Conservation (phyloP, 2,797 vertebrate genomes). For the Pangasius krempfi region DNA sequence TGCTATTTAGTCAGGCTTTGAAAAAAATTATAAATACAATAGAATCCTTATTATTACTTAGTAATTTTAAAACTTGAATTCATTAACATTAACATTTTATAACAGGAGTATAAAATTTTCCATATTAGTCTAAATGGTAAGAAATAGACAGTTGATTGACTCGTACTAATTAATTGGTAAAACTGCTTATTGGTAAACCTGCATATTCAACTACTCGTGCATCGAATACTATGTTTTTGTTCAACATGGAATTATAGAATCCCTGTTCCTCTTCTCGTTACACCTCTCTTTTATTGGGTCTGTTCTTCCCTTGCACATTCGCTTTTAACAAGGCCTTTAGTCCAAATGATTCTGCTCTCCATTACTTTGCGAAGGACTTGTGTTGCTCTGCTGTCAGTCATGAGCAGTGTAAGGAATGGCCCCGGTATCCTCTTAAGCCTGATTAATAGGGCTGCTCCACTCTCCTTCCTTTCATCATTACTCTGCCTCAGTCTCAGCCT, state of each 20-base stretch:
- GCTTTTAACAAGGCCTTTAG: slow-evolving; percentile 42
- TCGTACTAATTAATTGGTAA: background rate
- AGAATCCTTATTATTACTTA: background rate
- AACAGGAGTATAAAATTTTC: background rate
- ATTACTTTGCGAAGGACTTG: slow-evolving; percentile 46
- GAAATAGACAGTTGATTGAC: background rate
- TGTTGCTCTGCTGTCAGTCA: slow-evolving; percentile 40
- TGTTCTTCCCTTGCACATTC: slow-evolving; percentile 26
- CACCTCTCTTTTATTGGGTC: slow-evolving; percentile 23
- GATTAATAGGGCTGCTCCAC: slow-evolving; percentile 77
- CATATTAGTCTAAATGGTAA: background rate
- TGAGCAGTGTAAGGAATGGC: slow-evolving; percentile 41
- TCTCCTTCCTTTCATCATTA: slow-evolving; percentile 68
- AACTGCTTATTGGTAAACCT: background rate
- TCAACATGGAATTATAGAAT: background rate
- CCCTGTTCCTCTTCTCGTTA: slow-evolving; percentile 7
- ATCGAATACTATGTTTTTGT: background rate
- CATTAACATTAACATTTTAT: no score
- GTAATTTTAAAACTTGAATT: background rate
- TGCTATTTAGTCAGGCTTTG: background rate
- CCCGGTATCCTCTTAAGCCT: slow-evolving; percentile 70
- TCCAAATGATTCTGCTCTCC: slow-evolving; percentile 47
- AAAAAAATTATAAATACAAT: no score
- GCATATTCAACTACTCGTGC: background rate
- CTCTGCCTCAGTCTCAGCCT: slow-evolving; percentile 59